A percentile compares a stretch with the other conserved stretches of the same genome.
phyloP scores from a whole-genome alignment of 2,888 invertebrate species.

The Seira musarum region DNA sequence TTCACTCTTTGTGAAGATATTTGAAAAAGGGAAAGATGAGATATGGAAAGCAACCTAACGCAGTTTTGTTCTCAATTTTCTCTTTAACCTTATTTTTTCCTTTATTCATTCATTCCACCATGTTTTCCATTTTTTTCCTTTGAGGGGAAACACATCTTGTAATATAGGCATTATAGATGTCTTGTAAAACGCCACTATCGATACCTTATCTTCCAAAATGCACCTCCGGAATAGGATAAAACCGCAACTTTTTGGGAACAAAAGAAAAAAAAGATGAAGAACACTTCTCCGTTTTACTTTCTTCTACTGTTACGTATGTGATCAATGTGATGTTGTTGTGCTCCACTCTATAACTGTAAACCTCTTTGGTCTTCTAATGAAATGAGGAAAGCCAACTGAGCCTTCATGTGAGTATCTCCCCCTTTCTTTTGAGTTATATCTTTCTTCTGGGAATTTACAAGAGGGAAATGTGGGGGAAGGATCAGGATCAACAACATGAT shows the following conservation, averaged over 20 bases:
- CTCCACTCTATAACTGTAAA: too few relatives aligned
- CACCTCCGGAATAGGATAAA: background rate
- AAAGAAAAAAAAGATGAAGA: constrained; percentile 21
- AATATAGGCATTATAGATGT: background rate
- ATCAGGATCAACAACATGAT: constrained; percentile 28
- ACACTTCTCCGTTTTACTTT: background rate
- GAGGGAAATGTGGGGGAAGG: constrained; percentile 7
- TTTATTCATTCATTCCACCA: background rate
- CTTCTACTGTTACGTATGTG: too few relatives aligned
- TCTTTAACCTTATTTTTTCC: constrained; percentile 1
- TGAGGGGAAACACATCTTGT: background rate
- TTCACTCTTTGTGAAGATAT: background rate
- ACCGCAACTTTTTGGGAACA: background rate
- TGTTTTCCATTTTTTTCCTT: background rate
- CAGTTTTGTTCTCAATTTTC: constrained; percentile 33
- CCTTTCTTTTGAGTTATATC: constrained; percentile 48
- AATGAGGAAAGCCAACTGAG: constrained; percentile 55
- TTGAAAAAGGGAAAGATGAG: background rate
- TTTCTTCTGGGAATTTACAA: constrained; percentile 34
- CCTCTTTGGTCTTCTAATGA: constrained; percentile 31
- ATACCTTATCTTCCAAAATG: background rate
- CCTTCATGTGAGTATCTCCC: constrained; percentile 30
- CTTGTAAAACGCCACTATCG: constrained; percentile 1
- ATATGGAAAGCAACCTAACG: constrained; percentile 17
- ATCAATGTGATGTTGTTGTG: too few relatives aligned